Evolutionary conservation across 2,797 vertebrate species (phyloP).

Genomic region (Pseudomugil gertrudae): DNA sequence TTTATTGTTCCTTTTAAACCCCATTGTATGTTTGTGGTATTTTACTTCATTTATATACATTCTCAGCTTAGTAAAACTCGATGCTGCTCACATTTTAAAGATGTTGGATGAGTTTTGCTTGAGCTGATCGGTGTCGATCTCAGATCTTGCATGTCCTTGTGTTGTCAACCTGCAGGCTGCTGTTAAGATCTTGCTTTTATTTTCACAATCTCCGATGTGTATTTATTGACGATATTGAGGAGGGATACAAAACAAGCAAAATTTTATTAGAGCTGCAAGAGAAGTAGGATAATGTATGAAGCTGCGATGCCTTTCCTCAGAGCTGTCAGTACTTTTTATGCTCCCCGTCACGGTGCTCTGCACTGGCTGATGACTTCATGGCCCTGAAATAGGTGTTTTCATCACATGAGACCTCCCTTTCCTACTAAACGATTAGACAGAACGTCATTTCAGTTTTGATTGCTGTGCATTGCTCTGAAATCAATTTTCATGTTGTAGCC

Average conservation of each 20-base stretch:
- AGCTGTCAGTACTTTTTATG: slow-evolving; percentile 72
- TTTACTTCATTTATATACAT: slow-evolving; percentile 10
- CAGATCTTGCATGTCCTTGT: slow-evolving; percentile 7
- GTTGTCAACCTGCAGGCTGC: slow-evolving; percentile 34
- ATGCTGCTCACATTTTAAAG: slow-evolving; percentile 17
- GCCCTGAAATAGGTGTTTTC: slow-evolving; percentile 72
- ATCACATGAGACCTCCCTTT: slow-evolving; percentile 70
- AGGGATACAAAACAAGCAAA: slow-evolving; percentile 43
- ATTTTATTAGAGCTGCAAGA: slow-evolving; percentile 38
- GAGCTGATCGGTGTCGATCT: slow-evolving; percentile 30
- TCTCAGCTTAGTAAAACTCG: slow-evolving; percentile 15
- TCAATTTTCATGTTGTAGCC: slow-evolving; percentile 67
- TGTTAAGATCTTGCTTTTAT: slow-evolving; percentile 25
- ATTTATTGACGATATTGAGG: slow-evolving; percentile 45
- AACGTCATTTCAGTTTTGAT: slow-evolving; percentile 72
- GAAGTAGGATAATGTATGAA: slow-evolving; percentile 65
- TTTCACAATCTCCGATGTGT: slow-evolving; percentile 28
- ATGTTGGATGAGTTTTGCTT: slow-evolving; percentile 18
- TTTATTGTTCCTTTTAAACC: slow-evolving; percentile 1
- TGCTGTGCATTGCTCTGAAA: slow-evolving; percentile 59
- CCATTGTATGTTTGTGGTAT: neutral
- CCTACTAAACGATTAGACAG: slow-evolving; percentile 76
- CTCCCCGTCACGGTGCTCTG: slow-evolving; percentile 68
- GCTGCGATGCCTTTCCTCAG: slow-evolving; percentile 51
- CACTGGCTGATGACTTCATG: slow-evolving; percentile 78